Base-by-base conservation (phyloP, 2,797 vertebrate species). In the Gila robusta region DNA sequence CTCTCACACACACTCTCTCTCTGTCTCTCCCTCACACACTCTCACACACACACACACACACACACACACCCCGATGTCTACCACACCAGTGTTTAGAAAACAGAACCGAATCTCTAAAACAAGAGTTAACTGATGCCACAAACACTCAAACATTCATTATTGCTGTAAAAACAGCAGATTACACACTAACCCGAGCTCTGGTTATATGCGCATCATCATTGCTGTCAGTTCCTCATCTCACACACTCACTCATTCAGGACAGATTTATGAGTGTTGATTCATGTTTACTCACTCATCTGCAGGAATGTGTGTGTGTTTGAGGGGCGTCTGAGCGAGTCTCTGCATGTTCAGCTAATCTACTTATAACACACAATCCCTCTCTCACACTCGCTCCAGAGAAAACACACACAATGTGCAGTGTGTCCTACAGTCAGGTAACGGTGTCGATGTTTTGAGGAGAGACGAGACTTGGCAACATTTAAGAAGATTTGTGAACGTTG, bases 191-290 rank as follows among this genome's bases (percentile, higher is more conserved):
- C 41, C 28, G 44, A 47, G 14, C 44, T 56, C 44, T 9, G 39
- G 12, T 8, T 41, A n/a, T 35, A 35, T 35, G 35, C 5, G 0
- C 5, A 37, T 37, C 26, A 49, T 59, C 12, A 16, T 17, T 69
- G 26, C 44, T 32, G 28, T 52, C 64, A 39, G 37, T 39, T 41
- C 39, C 8, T 41, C 39, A 44, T 54, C 49, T 72, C 49, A 32
- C 32, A 32, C 21, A 32, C 37, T 21, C 69, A 66, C 23, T 69
- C 64, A 39, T 7, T 37, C 79, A 37, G 64, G 67, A 82, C 49
- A 54, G 49, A 82, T 82, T 71, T 82, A 82, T 71, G 47, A 71
- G 80, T 41, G 37, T 71, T 39, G 32, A 71, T 11, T 56, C 23
- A 39, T 26, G 41, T 47, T 73, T 17, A 35, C 66, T 6, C 47